phyloP scores from a whole-genome alignment of 30 jellyfish, hydroid and myxozoan genomes.

The Pelagia noctiluca region DNA sequence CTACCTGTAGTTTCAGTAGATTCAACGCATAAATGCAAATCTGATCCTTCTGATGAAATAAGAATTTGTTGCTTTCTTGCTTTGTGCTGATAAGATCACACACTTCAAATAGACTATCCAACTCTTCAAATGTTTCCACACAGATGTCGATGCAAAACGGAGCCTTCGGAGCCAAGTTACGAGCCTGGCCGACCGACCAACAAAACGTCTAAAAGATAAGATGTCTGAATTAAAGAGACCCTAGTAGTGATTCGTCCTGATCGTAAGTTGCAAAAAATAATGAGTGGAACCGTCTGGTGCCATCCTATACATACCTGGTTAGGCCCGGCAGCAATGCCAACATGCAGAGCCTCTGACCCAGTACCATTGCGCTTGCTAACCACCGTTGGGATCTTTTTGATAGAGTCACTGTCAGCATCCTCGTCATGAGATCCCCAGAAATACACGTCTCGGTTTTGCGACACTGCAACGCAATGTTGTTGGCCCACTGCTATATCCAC shows the following conservation, averaged over 20 bases:
- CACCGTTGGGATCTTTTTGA: conserved; percentile 46
- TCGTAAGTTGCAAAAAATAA: neutral
- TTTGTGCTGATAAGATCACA: conserved; percentile 35
- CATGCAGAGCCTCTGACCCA: conserved; percentile 49
- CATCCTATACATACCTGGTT: conserved; percentile 61
- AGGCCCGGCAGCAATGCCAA: conserved; percentile 87
- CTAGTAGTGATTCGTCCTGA: neutral
- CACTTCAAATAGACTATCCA: conserved; percentile 54
- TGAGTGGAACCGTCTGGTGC: neutral
- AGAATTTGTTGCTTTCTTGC: conserved; percentile 28
- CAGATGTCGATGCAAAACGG: conserved; percentile 88
- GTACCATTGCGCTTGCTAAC: conserved; percentile 26
- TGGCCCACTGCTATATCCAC: conserved; percentile 71
- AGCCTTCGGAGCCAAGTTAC: conserved; percentile 60
- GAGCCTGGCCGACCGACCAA: conserved; percentile 85
- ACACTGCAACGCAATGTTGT: conserved; percentile 71
- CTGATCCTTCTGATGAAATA: conserved; percentile 15
- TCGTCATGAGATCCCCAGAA: conserved; percentile 81
- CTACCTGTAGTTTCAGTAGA: conserved; percentile 85
- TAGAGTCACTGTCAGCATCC: conserved; percentile 20
- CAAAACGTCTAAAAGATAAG: conserved; percentile 73
- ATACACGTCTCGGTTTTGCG: conserved; percentile 43
- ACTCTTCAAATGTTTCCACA: conserved; percentile 71
- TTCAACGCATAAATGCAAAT: conserved; percentile 63
- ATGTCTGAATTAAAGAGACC: neutral